Conservation (phyloP, 2,113 vertebrate genomes). For the Thamnaconus septentrionalis region DNA sequence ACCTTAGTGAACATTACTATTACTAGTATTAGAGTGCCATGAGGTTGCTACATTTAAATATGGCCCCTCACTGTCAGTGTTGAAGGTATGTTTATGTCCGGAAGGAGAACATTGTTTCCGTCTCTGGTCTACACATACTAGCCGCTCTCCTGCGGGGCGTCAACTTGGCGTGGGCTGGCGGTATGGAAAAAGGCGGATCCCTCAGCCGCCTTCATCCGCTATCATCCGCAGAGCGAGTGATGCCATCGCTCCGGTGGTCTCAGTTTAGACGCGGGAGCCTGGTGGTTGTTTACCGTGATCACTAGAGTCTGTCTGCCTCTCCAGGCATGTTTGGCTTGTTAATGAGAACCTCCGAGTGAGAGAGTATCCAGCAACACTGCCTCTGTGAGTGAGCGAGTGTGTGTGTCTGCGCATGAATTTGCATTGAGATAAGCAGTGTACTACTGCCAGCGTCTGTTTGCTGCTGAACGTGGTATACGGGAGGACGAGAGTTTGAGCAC, state of each 20-base stretch:
- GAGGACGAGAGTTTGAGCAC: background rate
- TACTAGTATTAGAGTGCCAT: too few species aligned
- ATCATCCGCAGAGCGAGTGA: slow-evolving; percentile 24
- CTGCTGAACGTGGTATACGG: slow-evolving; percentile 20
- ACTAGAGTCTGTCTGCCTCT: slow-evolving; percentile 74
- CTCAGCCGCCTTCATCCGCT: too few species aligned
- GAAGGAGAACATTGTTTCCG: too few species aligned
- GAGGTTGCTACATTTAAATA: too few species aligned
- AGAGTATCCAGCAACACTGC: slow-evolving; percentile 50
- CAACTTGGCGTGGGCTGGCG: too few species aligned
- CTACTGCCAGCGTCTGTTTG: slow-evolving; percentile 6
- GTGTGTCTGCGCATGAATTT: slow-evolving; percentile 61
- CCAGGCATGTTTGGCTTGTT: slow-evolving; percentile 77
- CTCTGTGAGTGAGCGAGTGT: slow-evolving; percentile 47
- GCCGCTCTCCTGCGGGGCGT: too few species aligned
- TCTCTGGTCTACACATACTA: too few species aligned
- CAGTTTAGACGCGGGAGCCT: slow-evolving; percentile 62
- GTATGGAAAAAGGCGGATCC: too few species aligned
- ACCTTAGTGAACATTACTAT: too few species aligned
- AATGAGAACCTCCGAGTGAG: slow-evolving; percentile 69
- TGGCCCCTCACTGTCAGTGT: too few species aligned
- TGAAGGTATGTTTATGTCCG: too few species aligned
- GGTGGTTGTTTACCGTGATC: slow-evolving; percentile 71
- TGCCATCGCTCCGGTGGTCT: slow-evolving; percentile 53
- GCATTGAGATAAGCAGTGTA: slow-evolving; percentile 53